phyloP scores from a whole-genome alignment of 2,888 invertebrate species.

The Cheilosia vulpina region DNA sequence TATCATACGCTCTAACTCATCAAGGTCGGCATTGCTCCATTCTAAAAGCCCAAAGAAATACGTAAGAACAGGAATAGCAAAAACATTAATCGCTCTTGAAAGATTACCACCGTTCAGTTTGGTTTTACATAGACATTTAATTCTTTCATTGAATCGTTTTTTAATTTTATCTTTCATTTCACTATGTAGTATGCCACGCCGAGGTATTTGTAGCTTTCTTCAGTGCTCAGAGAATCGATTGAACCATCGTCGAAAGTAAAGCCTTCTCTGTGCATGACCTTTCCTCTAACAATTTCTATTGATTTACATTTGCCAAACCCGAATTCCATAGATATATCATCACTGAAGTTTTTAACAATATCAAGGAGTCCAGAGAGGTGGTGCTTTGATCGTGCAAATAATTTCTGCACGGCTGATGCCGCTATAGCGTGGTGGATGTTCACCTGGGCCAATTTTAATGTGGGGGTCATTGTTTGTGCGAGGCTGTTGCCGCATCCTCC shows the following conservation, averaged over 20 bases:
- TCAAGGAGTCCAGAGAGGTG: background rate
- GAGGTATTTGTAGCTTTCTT: too few relatives aligned
- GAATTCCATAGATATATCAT: background rate
- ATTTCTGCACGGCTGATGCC: too few relatives aligned
- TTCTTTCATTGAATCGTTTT: background rate
- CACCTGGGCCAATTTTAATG: too few relatives aligned
- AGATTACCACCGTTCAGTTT: constrained; percentile 1
- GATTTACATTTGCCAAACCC: background rate
- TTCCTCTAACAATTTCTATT: background rate
- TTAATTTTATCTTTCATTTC: background rate
- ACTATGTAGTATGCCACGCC: background rate
- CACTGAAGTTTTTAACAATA: background rate
- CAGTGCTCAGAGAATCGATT: background rate
- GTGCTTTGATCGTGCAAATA: background rate
- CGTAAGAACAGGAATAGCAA: background rate
- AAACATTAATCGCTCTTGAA: background rate
- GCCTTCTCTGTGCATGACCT: background rate
- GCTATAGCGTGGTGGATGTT: too few relatives aligned
- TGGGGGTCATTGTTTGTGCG: too few relatives aligned
- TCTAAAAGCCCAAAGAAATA: background rate
- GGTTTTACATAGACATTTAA: background rate
- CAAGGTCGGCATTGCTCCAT: background rate
- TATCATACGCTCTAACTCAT: background rate
- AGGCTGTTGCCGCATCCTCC: too few relatives aligned
- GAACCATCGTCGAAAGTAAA: background rate